Conservation (phyloP, 37 sponge, comb jelly and placozoan species). For the Beroe ovata region DNA sequence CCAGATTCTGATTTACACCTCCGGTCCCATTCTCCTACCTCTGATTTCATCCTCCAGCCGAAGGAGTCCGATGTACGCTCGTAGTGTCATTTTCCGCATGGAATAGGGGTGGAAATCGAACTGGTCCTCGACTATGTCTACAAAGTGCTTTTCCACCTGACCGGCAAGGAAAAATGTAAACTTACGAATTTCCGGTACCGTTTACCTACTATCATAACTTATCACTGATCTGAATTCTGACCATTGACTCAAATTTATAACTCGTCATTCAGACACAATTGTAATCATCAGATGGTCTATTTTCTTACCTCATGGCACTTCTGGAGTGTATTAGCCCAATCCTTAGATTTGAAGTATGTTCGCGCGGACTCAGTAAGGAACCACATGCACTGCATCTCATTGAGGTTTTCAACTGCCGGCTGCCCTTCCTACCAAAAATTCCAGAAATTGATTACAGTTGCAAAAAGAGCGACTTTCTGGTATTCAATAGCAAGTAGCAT, state of each 20-base stretch:
- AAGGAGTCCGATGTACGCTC: conserved; percentile 76
- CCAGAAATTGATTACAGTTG: too few relatives aligned
- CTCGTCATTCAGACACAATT: too few relatives aligned
- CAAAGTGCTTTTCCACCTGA: conserved; percentile 80
- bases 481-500: too few relatives aligned
- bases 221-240: too few relatives aligned
- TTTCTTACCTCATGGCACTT: conserved; percentile 91
- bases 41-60: conserved; percentile 35
- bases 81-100: conserved; percentile 91
- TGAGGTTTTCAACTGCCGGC: conserved; percentile 84
- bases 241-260: too few relatives aligned
- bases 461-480: too few relatives aligned
- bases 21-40: too few relatives aligned
- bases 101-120: conserved; percentile 99
- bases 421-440: conserved; percentile 96
- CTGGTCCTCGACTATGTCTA: conserved; percentile 95
- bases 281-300: too few relatives aligned
- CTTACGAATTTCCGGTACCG: too few relatives aligned
- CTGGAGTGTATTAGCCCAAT: conserved; percentile 85
- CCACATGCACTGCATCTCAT: conserved; percentile 99
- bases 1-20: too few relatives aligned
- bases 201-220: too few relatives aligned
- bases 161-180: too few relatives aligned
- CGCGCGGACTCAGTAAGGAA: conserved; percentile 83
- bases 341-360: conserved; percentile 74